Evolutionary conservation across 1,140 invertebrate species (phyloP).

Genomic region (Tenebrio molitor): DNA sequence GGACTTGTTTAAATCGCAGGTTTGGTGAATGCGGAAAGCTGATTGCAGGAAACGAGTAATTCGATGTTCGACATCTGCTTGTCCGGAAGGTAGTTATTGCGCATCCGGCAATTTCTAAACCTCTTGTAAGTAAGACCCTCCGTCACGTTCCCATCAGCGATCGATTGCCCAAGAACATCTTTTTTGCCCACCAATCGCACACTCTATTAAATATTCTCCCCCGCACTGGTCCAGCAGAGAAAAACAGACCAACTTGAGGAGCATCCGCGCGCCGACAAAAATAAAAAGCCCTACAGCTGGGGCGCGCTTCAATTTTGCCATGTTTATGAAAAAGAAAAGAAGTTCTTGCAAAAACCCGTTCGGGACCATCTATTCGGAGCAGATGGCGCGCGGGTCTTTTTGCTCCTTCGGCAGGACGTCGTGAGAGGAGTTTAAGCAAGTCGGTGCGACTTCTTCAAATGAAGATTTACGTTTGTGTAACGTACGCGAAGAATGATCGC

Average conservation of each 20-base stretch:
- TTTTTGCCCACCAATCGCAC: not conserved
- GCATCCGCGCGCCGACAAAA: too few relatives aligned
- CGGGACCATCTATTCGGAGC: too few relatives aligned
- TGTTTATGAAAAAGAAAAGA: too few relatives aligned
- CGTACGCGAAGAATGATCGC: constrained; percentile 25
- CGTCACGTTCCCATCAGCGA: not conserved
- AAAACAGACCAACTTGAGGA: too few relatives aligned
- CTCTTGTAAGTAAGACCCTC: constrained; percentile 9
- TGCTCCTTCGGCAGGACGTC: not conserved
- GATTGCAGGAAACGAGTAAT: constrained; percentile 15
- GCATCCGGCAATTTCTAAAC: constrained; percentile 16
- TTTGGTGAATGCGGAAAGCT: not conserved
- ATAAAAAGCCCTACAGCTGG: too few relatives aligned
- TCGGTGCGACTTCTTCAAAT: constrained; percentile 9
- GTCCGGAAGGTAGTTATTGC: constrained; percentile 9
- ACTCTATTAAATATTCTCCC: too few relatives aligned
- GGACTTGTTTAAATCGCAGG: not conserved
- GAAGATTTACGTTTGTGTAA: constrained; percentile 4
- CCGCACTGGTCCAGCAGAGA: too few relatives aligned
- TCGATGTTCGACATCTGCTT: constrained; percentile 5
- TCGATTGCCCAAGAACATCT: not conserved
- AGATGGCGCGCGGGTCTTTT: too few relatives aligned
- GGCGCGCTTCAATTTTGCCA: too few relatives aligned
- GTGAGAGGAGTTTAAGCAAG: too few relatives aligned
- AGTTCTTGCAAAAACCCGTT: too few relatives aligned